Percentiles rank a stretch among this genome's conserved stretches.
phyloP scores from a whole-genome alignment of 2,888 invertebrate genomes.

The Allygus modestus region DNA sequence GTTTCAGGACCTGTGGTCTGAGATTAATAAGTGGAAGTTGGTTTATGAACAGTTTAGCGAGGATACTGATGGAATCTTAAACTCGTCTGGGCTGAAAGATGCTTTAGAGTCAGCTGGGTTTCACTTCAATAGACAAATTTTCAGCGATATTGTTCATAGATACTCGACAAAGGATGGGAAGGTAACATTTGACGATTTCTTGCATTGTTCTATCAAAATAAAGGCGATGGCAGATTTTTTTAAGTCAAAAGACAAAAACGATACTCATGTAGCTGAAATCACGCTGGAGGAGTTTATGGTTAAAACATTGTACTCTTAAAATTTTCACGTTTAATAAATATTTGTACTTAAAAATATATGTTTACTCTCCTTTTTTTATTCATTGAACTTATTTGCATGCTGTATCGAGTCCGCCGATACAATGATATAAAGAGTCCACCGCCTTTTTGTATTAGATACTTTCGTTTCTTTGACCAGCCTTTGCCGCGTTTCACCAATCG shows the following conservation, averaged over 20 bases:
- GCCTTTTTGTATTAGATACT: no score
- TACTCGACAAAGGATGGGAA: neutral
- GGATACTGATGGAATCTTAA: neutral
- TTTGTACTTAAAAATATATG: no score
- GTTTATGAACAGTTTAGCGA: neutral
- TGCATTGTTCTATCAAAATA: neutral
- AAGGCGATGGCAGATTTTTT: neutral
- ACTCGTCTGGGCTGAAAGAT: neutral
- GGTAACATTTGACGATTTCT: neutral
- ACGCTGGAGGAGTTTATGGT: neutral
- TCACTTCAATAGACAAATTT: neutral
- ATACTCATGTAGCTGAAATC: neutral
- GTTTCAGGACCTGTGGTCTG: neutral
- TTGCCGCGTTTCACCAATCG: no score
- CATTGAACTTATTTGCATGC: no score
- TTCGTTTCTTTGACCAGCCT: no score
- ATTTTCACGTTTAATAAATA: no score
- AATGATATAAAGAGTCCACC: no score
- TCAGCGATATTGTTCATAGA: neutral
- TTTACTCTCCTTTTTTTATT: no score
- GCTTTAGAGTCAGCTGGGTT: neutral
- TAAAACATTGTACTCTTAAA: constrained; percentile 1
- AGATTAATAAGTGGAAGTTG: neutral
- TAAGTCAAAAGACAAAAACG: neutral
- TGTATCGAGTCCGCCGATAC: no score